Evolutionary conservation across 2,797 vertebrate species (phyloP).

Genomic region (Darevskia nairensis): DNA sequence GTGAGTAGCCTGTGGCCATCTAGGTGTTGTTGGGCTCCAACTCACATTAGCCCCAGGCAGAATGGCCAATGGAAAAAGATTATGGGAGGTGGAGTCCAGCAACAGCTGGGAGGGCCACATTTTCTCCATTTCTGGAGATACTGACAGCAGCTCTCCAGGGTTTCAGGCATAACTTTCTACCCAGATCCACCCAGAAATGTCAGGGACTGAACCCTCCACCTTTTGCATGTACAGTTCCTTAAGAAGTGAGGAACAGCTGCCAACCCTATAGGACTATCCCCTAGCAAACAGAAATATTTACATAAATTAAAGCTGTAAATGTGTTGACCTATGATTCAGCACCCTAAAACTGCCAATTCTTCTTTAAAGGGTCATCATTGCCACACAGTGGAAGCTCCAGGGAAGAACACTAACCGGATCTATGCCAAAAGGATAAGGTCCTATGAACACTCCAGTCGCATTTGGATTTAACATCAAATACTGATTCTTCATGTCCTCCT

Average conservation of each 20-base stretch:
- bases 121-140: background rate
- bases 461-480: slow-evolving; percentile 88
- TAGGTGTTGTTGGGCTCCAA: background rate
- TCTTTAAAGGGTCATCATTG: background rate
- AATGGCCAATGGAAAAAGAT: background rate
- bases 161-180: background rate
- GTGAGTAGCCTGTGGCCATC: too few species aligned
- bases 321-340: background rate
- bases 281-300: background rate
- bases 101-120: background rate
- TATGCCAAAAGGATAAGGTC: slow-evolving; percentile 94
- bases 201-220: too few species aligned
- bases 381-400: rapidly evolving
- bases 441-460: slow-evolving; percentile 87
- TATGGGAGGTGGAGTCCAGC: background rate
- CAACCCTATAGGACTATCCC: background rate
- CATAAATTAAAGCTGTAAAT: too few species aligned
- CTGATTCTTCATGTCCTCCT: slow-evolving; percentile 64
- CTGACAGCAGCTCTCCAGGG: background rate
- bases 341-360: background rate
- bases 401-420: slow-evolving; percentile 88
- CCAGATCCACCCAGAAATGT: background rate
- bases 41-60: background rate
- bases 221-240: too few species aligned
- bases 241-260: background rate